Conservation (phyloP, 1,140 invertebrate genomes). For the Sminthurides bifidus region DNA sequence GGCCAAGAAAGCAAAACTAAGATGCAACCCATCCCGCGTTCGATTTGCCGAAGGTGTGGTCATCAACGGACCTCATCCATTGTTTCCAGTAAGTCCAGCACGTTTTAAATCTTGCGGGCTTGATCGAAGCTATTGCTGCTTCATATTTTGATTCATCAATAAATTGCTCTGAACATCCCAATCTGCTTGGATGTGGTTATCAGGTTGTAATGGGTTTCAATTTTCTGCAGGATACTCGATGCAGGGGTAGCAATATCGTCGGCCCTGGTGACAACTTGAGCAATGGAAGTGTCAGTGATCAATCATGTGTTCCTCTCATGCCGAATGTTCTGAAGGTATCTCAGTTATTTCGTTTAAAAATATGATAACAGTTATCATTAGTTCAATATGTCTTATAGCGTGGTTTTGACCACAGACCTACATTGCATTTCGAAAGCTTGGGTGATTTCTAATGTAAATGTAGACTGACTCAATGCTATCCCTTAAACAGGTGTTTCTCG, state of each 20-base stretch:
- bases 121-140: constrained; percentile 1
- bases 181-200: too few species aligned
- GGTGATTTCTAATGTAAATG: too few species aligned
- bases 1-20: constrained; percentile 68
- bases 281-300: constrained; percentile 33
- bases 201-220: background rate
- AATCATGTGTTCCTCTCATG: constrained; percentile 72
- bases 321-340: constrained; percentile 81
- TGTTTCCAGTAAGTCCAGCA: constrained; percentile 52
- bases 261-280: too few species aligned
- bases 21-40: constrained; percentile 68
- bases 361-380: too few species aligned
- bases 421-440: too few species aligned
- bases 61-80: constrained; percentile 66
- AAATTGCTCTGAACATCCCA: too few species aligned
- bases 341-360: background rate
- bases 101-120: background rate
- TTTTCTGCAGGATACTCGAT: constrained; percentile 1
- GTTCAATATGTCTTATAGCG: too few species aligned
- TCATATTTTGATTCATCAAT: too few species aligned
- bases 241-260: background rate
- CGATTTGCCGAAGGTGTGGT: constrained; percentile 78
- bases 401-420: too few species aligned
- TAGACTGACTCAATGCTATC: too few species aligned
- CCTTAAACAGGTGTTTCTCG: constrained; percentile 53